Evolutionary conservation across 2,888 invertebrate genomes (phyloP).

Genomic region (Archaeoteleia sp.): DNA sequence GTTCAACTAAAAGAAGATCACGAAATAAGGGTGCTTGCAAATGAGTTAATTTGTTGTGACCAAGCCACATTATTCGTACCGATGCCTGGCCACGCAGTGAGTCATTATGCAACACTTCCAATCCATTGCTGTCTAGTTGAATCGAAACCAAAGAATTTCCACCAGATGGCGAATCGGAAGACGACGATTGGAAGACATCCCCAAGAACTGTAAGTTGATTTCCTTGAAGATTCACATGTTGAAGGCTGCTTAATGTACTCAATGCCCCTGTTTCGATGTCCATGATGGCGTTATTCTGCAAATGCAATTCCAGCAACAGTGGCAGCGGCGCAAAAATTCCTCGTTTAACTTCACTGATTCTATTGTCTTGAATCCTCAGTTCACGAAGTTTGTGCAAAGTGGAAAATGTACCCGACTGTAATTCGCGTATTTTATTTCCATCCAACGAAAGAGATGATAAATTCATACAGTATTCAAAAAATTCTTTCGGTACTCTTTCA

Average conservation of each 20-base stretch:
- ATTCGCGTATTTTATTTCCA: constrained; percentile 87
- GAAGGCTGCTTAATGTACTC: constrained; percentile 84
- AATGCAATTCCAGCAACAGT: constrained; percentile 86
- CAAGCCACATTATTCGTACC: constrained; percentile 92
- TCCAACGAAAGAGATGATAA: constrained; percentile 90
- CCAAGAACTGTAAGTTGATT: constrained; percentile 86
- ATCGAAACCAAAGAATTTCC: constrained; percentile 83
- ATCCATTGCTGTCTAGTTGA: constrained; percentile 86
- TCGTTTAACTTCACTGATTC: constrained; percentile 83
- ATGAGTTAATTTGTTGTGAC: constrained; percentile 85
- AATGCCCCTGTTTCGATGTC: constrained; percentile 89
- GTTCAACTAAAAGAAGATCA: constrained; percentile 85
- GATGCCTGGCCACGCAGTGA: constrained; percentile 87
- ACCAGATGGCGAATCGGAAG: constrained; percentile 59
- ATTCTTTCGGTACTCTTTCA: constrained; percentile 83
- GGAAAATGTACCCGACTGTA: constrained; percentile 87
- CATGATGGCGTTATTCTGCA: constrained; percentile 89
- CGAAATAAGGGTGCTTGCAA: constrained; percentile 85
- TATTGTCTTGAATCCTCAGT: constrained; percentile 90
- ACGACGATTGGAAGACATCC: constrained; percentile 85
- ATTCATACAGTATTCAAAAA: constrained; percentile 85
- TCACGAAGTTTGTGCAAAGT: constrained; percentile 85
- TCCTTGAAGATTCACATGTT: constrained; percentile 91
- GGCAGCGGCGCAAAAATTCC: constrained; percentile 89
- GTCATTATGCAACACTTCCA: constrained; percentile 85